Conservation (phyloP, 2,888 invertebrate genomes). For the Leuctra nigra region DNA sequence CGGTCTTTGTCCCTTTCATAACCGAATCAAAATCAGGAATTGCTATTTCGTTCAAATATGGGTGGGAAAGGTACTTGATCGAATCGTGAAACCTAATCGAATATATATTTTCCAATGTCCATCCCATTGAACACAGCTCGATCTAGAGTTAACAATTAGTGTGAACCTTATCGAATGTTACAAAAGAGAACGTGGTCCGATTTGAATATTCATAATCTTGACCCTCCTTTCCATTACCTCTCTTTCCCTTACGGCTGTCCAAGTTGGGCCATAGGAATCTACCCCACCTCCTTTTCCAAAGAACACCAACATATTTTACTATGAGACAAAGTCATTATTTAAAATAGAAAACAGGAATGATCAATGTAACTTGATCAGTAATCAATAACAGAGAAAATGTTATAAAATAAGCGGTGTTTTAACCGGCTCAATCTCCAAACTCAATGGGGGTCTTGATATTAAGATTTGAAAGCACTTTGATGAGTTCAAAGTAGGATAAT, state of each 20-base stretch:
- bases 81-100: too few species aligned
- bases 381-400: slow-evolving; percentile 18
- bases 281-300: background rate
- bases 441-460: background rate
- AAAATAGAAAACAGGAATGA: slow-evolving; percentile 19
- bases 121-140: too few species aligned
- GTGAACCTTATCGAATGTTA: slow-evolving; percentile 20
- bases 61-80: too few species aligned
- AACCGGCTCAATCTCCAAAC: background rate
- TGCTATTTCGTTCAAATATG: too few species aligned
- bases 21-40: too few species aligned
- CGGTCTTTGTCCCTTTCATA: too few species aligned
- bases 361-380: slow-evolving; percentile 20
- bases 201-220: slow-evolving; percentile 23
- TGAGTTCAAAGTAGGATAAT: background rate
- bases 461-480: too few species aligned
- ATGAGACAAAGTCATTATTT: slow-evolving; percentile 16
- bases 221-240: slow-evolving; percentile 23
- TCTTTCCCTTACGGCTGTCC: slow-evolving; percentile 20
- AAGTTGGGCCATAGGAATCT: background rate
- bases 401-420: background rate
- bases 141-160: too few species aligned
- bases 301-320: slow-evolving; percentile 17
- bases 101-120: too few species aligned
- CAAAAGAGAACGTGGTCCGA: background rate